A percentile compares a stretch with the other conserved stretches of the same genome.
Conservation (phyloP, 2,113 vertebrate species). For the Rhinoptilus africanus region DNA sequence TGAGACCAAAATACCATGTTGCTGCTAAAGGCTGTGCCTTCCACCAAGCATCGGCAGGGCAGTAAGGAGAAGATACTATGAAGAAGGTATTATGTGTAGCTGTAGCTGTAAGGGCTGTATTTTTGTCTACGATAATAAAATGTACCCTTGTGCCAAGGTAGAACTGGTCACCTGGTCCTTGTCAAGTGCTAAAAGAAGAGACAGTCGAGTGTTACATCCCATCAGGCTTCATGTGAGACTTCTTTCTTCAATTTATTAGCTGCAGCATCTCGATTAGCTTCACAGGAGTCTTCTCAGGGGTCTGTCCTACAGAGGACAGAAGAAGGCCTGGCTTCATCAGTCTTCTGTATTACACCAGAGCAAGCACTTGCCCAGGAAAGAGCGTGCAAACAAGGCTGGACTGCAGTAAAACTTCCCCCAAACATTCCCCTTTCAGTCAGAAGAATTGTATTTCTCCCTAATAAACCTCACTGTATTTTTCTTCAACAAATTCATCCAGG, state of each 20-base stretch:
- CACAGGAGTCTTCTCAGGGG: background rate
- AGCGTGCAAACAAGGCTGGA: background rate
- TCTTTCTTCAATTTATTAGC: background rate
- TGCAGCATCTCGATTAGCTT: background rate
- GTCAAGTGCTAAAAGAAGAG: background rate
- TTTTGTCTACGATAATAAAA: background rate
- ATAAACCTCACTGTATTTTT: background rate
- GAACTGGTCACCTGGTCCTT: background rate
- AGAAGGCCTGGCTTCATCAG: background rate
- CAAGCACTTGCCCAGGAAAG: background rate
- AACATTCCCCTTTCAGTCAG: background rate
- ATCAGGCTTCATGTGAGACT: background rate
- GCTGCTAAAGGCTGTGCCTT: background rate
- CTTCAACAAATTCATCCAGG: background rate
- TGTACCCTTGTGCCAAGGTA: background rate
- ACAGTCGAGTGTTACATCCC: background rate
- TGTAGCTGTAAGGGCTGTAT: background rate
- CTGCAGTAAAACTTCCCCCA: background rate
- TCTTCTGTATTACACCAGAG: background rate
- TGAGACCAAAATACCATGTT: background rate
- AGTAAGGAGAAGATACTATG: background rate
- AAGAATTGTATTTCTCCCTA: background rate
- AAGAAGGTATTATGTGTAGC: background rate
- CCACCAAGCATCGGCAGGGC: background rate
- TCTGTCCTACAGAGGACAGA: background rate